Evolutionary conservation across 2,113 vertebrate species (phyloP).

Genomic region (Thalassarche chlororhynchos): DNA sequence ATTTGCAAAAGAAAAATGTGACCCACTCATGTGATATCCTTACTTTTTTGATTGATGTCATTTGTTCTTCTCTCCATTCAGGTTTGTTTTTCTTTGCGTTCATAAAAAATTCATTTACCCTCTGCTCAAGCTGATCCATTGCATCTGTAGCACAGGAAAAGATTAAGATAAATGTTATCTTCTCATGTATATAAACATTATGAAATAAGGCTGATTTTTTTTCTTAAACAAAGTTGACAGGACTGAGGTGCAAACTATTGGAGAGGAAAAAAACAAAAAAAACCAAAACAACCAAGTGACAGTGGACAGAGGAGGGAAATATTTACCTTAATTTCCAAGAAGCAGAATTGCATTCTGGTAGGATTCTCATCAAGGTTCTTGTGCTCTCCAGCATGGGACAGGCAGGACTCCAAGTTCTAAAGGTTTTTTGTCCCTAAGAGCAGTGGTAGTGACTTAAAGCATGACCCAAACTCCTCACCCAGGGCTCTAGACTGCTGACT

Average conservation of each 20-base stretch:
- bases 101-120: constrained; percentile 96
- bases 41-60: constrained; percentile 99
- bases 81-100: constrained; percentile 99
- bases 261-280: not conserved
- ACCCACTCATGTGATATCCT: not conserved
- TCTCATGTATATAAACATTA: not conserved
- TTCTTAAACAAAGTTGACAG: constrained; percentile 34
- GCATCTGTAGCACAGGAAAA: constrained; percentile 84
- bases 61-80: constrained; percentile 98
- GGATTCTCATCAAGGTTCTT: constrained; percentile 57
- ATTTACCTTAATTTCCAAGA: constrained; percentile 59
- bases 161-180: constrained; percentile 23
- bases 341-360: constrained; percentile 58
- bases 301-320: constrained; percentile 19
- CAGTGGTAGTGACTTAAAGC: constrained; percentile 60
- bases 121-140: constrained; percentile 97
- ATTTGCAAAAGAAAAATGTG: not conserved
- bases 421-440: constrained; percentile 64
- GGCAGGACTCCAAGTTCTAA: constrained; percentile 69
- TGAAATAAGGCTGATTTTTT: not conserved
- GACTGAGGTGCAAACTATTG: constrained; percentile 29
- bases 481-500: constrained; percentile 56
- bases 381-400: constrained; percentile 56
- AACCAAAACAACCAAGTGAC: constrained; percentile 3
- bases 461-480: constrained; percentile 59